Conservation (phyloP, 2,797 vertebrate species). For the Ataeniobius toweri region DNA sequence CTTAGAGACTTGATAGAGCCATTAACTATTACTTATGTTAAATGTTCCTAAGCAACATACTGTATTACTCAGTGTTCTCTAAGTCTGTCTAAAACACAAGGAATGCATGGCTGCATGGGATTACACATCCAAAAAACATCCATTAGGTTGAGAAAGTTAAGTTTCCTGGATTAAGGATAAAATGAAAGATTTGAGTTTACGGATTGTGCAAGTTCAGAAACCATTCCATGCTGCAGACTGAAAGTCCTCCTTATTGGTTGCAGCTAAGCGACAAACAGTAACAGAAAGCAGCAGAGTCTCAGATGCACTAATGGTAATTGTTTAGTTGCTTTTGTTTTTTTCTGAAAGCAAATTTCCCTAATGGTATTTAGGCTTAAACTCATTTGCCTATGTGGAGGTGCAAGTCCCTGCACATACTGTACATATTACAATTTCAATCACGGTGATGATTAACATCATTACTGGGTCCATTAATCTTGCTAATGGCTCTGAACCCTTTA, state of each 20-base stretch:
- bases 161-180: background rate
- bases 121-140: background rate
- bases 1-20: background rate
- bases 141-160: background rate
- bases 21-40: background rate
- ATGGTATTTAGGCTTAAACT: slow-evolving; percentile 70
- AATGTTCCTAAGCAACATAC: background rate
- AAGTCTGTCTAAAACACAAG: background rate
- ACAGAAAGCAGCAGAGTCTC: slow-evolving; percentile 18
- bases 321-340: slow-evolving; percentile 32
- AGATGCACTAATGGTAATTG: slow-evolving; percentile 38
- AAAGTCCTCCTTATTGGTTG: background rate
- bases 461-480: slow-evolving; percentile 77
- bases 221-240: background rate
- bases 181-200: background rate
- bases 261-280: slow-evolving; percentile 25
- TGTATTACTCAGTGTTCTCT: background rate
- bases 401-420: slow-evolving; percentile 22
- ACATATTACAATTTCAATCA: slow-evolving; percentile 76
- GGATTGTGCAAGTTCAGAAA: background rate
- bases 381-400: slow-evolving; percentile 42
- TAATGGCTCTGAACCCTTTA: slow-evolving; percentile 77
- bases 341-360: slow-evolving; percentile 62
- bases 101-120: background rate
- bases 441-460: slow-evolving; percentile 80